These are phyloP conservation scores for Dolichallabes microphthalmus DNA, from an alignment of 2,113 vertebrate species.

Conservation along the genomic window DNA sequence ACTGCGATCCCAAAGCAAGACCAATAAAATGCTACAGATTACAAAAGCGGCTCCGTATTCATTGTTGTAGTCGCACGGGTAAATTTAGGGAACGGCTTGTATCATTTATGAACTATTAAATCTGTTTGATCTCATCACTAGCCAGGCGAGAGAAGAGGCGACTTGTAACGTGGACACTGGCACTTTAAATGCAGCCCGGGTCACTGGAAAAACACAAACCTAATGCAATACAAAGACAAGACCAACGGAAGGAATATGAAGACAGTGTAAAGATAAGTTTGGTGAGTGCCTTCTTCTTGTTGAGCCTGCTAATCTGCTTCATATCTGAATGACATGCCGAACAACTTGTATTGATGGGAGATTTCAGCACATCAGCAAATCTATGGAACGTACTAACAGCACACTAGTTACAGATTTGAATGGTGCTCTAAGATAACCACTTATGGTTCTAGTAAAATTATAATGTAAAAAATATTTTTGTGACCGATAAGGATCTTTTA, in stretches of 20 bases:
- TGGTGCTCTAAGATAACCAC: not conserved
- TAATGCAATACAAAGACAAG: conserved; percentile 60
- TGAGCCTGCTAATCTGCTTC: conserved; percentile 21
- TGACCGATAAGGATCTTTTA: not conserved
- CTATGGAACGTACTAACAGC: not conserved
- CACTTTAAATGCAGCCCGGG: conserved; percentile 61
- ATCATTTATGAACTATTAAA: conserved; percentile 31
- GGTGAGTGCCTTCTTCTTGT: conserved; percentile 47
- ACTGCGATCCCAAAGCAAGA: not conserved
- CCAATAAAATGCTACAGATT: not conserved
- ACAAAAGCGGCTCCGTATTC: not conserved
- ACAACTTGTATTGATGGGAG: not conserved
- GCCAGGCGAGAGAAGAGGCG: conserved; percentile 56
- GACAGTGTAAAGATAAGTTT: conserved; percentile 48
- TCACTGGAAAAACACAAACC: conserved; percentile 60
- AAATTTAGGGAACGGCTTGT: not conserved
- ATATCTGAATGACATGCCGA: not conserved
- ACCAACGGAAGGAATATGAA: conserved; percentile 63
- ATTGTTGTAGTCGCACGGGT: not conserved
- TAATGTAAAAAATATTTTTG: not conserved
- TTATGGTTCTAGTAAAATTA: not conserved
- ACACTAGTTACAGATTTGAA: not conserved
- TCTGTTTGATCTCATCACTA: conserved; percentile 43
- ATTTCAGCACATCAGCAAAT: conserved; percentile 12
- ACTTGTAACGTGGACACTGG: conserved; percentile 60